Percentiles rank a stretch among this genome's conserved stretches.
Evolutionary conservation across 2,113 vertebrate species (phyloP).

Genomic region (Lepus americanus): DNA sequence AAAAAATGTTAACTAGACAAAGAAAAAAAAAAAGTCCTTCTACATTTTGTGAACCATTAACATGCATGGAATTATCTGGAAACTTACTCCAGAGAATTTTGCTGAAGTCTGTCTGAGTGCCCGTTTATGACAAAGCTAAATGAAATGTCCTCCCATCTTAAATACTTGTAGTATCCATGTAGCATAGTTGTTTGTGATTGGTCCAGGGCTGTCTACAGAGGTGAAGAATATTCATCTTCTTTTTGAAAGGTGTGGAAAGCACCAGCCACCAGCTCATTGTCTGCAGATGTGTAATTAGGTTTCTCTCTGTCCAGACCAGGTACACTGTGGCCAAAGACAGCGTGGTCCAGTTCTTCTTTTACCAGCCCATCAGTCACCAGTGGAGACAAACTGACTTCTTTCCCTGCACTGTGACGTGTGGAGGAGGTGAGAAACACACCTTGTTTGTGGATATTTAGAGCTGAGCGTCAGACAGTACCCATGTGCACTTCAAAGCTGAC

Average conservation of each 20-base stretch:
- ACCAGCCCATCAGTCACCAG: slow-evolving; percentile 93
- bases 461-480: slow-evolving; percentile 6
- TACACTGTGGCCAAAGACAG: slow-evolving; percentile 91
- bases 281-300: slow-evolving; percentile 62
- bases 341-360: slow-evolving; percentile 93
- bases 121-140: not conserved
- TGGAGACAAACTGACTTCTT: slow-evolving; percentile 94
- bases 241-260: not conserved
- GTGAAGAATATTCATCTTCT: not conserved
- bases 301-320: slow-evolving; percentile 90
- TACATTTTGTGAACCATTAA: not conserved
- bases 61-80: not conserved
- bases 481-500: not conserved
- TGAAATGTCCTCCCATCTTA: not conserved
- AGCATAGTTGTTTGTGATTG: no score
- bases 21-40: not conserved
- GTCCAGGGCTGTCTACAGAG: not conserved
- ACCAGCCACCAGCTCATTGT: not conserved
- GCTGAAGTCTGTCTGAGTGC: not conserved
- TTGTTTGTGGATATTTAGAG: slow-evolving; percentile 10
- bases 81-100: not conserved
- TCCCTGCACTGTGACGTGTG: slow-evolving; percentile 93
- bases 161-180: not conserved
- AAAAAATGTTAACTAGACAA: not conserved
- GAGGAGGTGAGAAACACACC: slow-evolving; percentile 91